Percentiles rank a stretch among this genome's conserved stretches.
Evolutionary conservation across 1,140 invertebrate genomes (phyloP).

Genomic region (Caenorhabditis remanei): DNA sequence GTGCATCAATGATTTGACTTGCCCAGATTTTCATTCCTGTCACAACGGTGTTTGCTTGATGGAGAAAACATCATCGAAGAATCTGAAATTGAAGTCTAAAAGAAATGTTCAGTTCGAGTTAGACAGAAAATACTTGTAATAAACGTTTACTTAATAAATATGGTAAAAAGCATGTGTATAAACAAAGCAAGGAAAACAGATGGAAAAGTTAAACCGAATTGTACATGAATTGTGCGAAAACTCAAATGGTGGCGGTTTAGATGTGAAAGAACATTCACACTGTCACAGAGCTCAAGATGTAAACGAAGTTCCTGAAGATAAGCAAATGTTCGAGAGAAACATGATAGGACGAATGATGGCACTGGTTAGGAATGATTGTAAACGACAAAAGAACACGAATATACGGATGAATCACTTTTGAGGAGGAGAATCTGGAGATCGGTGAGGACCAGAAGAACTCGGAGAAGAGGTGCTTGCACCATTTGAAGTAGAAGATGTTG

Average conservation of each 20-base stretch:
- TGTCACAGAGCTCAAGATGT: slow-evolving; percentile 38
- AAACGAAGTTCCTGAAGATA: not conserved
- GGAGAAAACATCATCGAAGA: not conserved
- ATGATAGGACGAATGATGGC: slow-evolving; percentile 32
- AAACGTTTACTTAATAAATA: not conserved
- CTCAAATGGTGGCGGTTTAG: not conserved
- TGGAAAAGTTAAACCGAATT: not conserved
- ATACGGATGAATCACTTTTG: not conserved
- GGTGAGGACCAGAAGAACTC: not conserved
- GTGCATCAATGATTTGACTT: slow-evolving; percentile 26
- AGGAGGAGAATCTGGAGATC: slow-evolving; percentile 15
- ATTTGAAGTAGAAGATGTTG: not conserved
- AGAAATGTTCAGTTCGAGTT: not conserved
- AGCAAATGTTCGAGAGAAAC: not conserved
- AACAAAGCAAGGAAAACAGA: not conserved
- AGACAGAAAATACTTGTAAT: not conserved
- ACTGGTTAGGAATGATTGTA: slow-evolving; percentile 34
- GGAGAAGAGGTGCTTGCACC: slow-evolving; percentile 21
- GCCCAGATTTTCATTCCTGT: slow-evolving; percentile 24
- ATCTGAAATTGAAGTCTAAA: not conserved
- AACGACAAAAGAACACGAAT: not conserved
- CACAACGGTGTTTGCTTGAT: slow-evolving; percentile 20
- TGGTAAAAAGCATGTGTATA: not conserved
- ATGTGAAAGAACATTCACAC: not conserved
- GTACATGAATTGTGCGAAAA: slow-evolving; percentile 6